Percentiles rank a stretch among this genome's conserved stretches.
Conservation (phyloP, 1,140 invertebrate species). For the Ceratina calcarata region DNA sequence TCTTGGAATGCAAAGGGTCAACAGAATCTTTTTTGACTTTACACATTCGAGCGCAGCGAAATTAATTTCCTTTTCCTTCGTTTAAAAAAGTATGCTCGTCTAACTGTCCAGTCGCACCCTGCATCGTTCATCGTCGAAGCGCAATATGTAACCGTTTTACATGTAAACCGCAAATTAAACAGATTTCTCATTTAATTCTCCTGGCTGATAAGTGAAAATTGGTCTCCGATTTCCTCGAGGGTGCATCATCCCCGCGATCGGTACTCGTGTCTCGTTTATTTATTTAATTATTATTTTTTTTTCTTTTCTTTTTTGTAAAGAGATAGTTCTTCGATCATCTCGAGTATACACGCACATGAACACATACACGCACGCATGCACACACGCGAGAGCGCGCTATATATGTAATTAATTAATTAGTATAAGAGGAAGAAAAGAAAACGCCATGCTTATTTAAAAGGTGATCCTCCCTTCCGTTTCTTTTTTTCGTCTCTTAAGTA, state of each 20-base stretch:
- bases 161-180: background rate
- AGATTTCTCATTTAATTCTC: background rate
- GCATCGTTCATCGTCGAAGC: background rate
- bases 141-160: background rate
- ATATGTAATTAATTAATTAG: no score
- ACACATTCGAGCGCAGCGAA: background rate
- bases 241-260: constrained; percentile 56
- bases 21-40: background rate
- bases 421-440: constrained; percentile 51
- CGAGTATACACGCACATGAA: constrained; percentile 59
- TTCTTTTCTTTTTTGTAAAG: constrained; percentile 27
- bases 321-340: constrained; percentile 53
- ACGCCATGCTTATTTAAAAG: constrained; percentile 29
- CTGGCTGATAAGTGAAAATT: background rate
- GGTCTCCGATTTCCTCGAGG: constrained; percentile 20
- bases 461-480: background rate
- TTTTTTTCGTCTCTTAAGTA: background rate
- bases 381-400: constrained; percentile 58
- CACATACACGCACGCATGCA: constrained; percentile 62
- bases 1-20: constrained; percentile 4
- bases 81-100: background rate
- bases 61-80: background rate
- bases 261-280: background rate
- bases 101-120: constrained; percentile 2
- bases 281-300: background rate